phyloP scores from a whole-genome alignment of 2,113 vertebrate genomes.

The Leptodactylus fuscus region DNA sequence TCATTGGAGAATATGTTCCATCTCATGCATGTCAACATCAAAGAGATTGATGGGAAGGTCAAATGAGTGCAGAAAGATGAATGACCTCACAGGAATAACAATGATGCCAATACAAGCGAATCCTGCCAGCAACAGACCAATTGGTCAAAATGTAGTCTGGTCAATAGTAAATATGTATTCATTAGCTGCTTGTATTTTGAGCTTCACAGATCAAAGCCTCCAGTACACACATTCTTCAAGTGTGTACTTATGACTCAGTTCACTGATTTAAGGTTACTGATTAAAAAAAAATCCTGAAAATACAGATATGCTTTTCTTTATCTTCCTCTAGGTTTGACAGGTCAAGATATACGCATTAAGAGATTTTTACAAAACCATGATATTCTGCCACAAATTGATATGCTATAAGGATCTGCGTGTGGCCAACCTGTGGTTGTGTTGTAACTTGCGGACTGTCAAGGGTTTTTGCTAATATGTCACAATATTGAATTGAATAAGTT shows the following conservation, averaged over 20 bases:
- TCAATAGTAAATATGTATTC: not conserved
- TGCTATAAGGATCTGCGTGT: too few species aligned
- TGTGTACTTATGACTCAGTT: not conserved
- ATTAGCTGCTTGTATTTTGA: not conserved
- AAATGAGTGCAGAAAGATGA: conserved; percentile 12
- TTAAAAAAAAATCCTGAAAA: not conserved
- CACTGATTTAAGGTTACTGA: not conserved
- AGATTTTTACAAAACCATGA: too few species aligned
- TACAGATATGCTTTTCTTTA: too few species aligned
- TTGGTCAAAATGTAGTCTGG: not conserved
- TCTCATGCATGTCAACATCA: not conserved
- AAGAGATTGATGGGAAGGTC: conserved; percentile 16
- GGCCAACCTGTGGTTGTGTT: too few species aligned
- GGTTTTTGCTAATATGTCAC: too few species aligned
- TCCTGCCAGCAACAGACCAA: not conserved
- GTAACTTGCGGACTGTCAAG: too few species aligned
- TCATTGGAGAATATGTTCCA: not conserved
- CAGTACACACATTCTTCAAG: not conserved
- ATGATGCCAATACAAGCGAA: not conserved
- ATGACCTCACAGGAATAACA: not conserved
- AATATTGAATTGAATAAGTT: too few species aligned
- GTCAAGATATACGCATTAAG: too few species aligned
- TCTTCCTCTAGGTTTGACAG: too few species aligned
- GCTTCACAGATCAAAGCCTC: not conserved
- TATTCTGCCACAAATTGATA: too few species aligned